These are phyloP conservation scores for Agrochola lota DNA, from an alignment of 2,888 invertebrate species.

Conservation along the genomic window DNA sequence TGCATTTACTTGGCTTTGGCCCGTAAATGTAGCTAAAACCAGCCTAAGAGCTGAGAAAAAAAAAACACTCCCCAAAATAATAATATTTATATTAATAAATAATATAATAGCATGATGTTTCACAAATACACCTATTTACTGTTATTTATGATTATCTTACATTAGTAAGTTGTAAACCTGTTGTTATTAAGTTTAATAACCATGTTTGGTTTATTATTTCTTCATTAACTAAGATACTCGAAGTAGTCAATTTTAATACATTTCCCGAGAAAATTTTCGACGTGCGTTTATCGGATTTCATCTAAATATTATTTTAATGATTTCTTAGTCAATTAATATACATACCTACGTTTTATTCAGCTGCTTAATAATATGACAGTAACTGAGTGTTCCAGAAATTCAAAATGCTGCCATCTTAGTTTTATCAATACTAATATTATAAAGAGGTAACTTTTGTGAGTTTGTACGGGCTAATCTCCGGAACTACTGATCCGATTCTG, in stretches of 20 bases:
- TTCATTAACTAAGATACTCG: not conserved
- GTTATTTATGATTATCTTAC: slow-evolving; percentile 23
- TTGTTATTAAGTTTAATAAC: slow-evolving; percentile 3
- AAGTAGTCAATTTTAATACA: not conserved
- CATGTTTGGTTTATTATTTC: not conserved
- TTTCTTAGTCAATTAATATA: too few relatives aligned
- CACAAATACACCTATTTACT: slow-evolving; percentile 3
- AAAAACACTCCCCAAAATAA: too few relatives aligned
- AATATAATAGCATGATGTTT: too few relatives aligned
- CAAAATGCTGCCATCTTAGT: not conserved
- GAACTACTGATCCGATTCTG: not conserved
- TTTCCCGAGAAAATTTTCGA: not conserved
- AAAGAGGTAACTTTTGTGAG: too few relatives aligned
- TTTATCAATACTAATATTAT: not conserved
- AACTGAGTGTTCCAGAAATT: not conserved
- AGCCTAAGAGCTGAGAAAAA: too few relatives aligned
- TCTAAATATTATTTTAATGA: not conserved
- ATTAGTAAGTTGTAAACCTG: not conserved
- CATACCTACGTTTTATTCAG: not conserved
- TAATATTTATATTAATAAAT: too few relatives aligned
- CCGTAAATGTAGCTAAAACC: too few relatives aligned
- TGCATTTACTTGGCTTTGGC: too few relatives aligned
- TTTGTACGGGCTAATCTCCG: not conserved
- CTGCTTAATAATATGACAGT: not conserved
- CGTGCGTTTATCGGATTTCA: not conserved